These are phyloP conservation scores for Eurytoma californica DNA, from an alignment of 2,888 invertebrate species.

Conservation along the genomic window DNA sequence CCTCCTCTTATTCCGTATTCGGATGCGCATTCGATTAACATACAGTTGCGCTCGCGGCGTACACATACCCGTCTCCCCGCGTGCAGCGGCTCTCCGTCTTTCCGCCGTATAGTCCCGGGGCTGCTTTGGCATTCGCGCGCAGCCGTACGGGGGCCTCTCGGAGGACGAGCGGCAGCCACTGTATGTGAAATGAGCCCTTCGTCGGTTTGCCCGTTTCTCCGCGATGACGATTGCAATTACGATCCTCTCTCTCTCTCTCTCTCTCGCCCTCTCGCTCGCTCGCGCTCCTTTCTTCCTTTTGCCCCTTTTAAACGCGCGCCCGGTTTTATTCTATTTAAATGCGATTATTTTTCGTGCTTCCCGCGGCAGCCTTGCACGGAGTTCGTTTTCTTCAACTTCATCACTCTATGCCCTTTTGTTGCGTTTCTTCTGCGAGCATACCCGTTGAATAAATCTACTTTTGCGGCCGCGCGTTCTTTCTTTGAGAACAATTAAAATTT, in stretches of 20 bases:
- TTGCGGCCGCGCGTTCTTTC: too few species aligned
- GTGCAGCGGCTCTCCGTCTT: constrained; percentile 21
- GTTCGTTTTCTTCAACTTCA: not conserved
- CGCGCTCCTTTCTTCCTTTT: not conserved
- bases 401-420: not conserved
- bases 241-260: constrained; percentile 6
- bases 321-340: constrained; percentile 22
- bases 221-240: constrained; percentile 50
- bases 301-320: too few species aligned
- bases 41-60: constrained; percentile 65
- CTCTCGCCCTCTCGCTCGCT: not conserved
- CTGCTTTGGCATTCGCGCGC: constrained; percentile 11
- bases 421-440: not conserved
- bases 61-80: too few species aligned
- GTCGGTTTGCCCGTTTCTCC: not conserved
- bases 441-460: too few species aligned
- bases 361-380: not conserved
- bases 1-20: constrained; percentile 71
- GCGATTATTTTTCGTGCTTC: constrained; percentile 20
- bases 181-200: constrained; percentile 33
- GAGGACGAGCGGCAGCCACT: not conserved
- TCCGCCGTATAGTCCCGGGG: not conserved
- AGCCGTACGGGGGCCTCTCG: not conserved
- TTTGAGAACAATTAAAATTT: too few species aligned
- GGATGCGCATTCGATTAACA: constrained; percentile 72